Base-by-base conservation (phyloP, 2,888 invertebrate genomes). In the Yponomeuta cagnagella region DNA sequence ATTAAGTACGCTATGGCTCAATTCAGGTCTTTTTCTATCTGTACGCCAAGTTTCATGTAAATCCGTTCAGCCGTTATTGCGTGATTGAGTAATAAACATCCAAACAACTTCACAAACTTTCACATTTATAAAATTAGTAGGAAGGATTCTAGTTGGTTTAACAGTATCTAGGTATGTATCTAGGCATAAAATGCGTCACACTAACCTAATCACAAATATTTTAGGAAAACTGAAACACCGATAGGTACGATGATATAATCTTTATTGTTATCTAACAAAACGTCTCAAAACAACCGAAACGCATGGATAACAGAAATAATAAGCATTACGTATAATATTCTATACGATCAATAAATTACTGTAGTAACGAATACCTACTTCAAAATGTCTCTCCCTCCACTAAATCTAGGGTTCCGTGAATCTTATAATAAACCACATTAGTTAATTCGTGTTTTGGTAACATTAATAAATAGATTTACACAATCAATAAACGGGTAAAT, bases 211-310 rank as follows among this genome's bases (percentile, higher is more conserved):
- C 1, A 15, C 30, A n/a, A 23, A 23, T 64, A 64, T 64, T 6
- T 52, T 63, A 15, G 33, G 70, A 74, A 69, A 73, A 78, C 75
- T 79, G 72, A 72, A 75, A 48, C 64, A 48, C 63, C 23, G 31
- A 31, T 63, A 70, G 52, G 70, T 78, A 79, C 82, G 87, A 88
- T 85, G 84, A 84, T 43, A 67, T 43, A 83, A 65, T 83, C 77
- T 88, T 87, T 84, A 86, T 88, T 87, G 67, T 82, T 80, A 79
- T 81, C 83, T 86, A 89, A 89, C 82, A 86, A 86, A 88, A 86
- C 81, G 82, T 83, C 15, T 83, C 74, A 80, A 73, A 70, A 70
- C 23, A 64, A 63, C 2, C 5, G 15, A 64, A 30, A 64, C 64
- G 23, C 31, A 30, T 64, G 9, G 30, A 31, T 30, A 64, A 64